Evolutionary conservation across 35 echinoderm and acorn worm genomes (phyloP).

Genomic region (Apostichopus californicus): DNA sequence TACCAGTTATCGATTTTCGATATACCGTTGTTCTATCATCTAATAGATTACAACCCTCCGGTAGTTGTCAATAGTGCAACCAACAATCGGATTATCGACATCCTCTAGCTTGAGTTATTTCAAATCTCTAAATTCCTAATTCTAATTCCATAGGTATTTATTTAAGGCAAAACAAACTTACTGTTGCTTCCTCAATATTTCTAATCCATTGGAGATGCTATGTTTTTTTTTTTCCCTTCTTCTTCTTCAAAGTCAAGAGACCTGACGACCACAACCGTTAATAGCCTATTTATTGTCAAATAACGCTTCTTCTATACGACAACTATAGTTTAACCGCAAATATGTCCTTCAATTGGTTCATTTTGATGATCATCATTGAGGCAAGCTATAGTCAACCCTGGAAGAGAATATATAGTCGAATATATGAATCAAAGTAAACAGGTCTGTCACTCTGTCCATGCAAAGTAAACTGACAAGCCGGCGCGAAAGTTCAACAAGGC

Average conservation of each 20-base stretch:
- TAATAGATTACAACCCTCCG: too few species aligned
- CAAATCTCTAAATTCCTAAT: neutral
- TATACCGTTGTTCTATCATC: neutral
- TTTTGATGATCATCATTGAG: neutral
- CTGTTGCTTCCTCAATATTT: conserved; percentile 4
- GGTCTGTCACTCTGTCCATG: too few species aligned
- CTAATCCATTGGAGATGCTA: neutral
- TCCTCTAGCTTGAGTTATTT: neutral
- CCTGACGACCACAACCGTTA: neutral
- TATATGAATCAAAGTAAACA: too few species aligned
- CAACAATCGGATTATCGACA: neutral
- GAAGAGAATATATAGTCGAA: neutral
- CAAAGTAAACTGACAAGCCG: too few species aligned
- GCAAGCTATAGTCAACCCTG: neutral
- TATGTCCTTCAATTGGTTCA: neutral
- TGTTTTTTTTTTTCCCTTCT: neutral
- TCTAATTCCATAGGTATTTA: neutral
- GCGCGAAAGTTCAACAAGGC: too few species aligned
- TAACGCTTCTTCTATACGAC: neutral
- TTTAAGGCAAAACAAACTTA: neutral
- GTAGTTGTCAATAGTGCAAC: neutral
- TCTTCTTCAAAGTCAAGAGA: neutral
- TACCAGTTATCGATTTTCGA: neutral
- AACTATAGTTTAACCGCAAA: neutral
- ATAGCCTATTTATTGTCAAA: neutral